A percentile compares a stretch with the other conserved stretches of the same genome.
These are phyloP conservation scores for Habrosyne pyritoides DNA, from an alignment of 2,888 invertebrate species.

Conservation along the genomic window DNA sequence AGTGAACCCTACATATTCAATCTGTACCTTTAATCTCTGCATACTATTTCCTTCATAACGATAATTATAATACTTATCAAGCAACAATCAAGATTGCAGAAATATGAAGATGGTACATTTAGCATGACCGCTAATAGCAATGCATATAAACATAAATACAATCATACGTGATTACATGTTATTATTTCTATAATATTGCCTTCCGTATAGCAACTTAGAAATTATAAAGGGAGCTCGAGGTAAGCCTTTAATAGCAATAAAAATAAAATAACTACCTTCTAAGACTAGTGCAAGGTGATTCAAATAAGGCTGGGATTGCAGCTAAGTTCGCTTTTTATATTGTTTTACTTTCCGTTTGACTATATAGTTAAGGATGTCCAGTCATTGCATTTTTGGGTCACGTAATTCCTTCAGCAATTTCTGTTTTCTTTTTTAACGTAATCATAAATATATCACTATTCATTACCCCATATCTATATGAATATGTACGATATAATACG, in stretches of 20 bases:
- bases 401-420: too few species aligned
- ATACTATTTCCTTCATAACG: neutral
- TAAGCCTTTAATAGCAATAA: conserved; percentile 1
- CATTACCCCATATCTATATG: too few species aligned
- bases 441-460: too few species aligned
- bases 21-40: neutral
- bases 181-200: neutral
- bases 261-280: conserved; percentile 8
- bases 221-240: neutral
- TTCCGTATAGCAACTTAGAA: neutral
- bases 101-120: neutral
- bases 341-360: too few species aligned
- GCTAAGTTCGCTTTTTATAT: too few species aligned
- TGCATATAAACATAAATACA: neutral
- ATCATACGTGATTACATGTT: neutral
- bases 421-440: too few species aligned
- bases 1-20: neutral
- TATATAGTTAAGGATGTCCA: too few species aligned
- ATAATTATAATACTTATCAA: neutral
- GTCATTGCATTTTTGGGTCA: too few species aligned
- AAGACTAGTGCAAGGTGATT: neutral
- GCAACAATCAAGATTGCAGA: neutral
- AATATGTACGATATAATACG: too few species aligned
- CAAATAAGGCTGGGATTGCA: neutral
- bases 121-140: neutral